Base-by-base conservation (phyloP, 1,140 invertebrate species). In the Camponotus floridanus region DNA sequence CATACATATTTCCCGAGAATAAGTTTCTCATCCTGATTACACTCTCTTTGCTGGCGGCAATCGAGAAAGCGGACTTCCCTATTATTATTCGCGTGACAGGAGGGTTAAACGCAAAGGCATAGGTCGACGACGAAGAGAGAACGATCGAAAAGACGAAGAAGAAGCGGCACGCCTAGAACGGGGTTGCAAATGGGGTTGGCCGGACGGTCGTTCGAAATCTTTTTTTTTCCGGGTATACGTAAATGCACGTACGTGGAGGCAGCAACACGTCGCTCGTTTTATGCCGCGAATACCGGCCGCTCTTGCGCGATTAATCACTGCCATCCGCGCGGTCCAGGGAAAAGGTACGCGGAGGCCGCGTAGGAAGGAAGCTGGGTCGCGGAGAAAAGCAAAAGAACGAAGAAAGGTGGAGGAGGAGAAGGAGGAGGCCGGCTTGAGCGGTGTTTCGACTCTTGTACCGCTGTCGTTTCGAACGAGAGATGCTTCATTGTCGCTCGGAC, bases 231-330 rank as follows among this genome's bases (percentile, higher is more conserved):
- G 55, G 36, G 21, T 91, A 62, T 88, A 88, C 73, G 68, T 86
- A 85, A 80, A 79, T 86, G 9, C 18, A 51, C 15, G 15, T 51
- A 88, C 45, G 76, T 61, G 78, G 88, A 64, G 33, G 65, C 33
- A 67, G 81, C 90, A 91, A 90, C 90, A 89, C 86, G 88, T 91
- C 86, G 90, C 85, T 91, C 80, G 86, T 91, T 91, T 90, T 87
- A 86, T 83, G 79, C 76, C 70, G 83, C 85, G 78, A 86, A 90
- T 87, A 88, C 89, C 81, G 86, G 86, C 86, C 88, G 83, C 85
- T 84, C 85, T 91, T 80, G 87, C 91, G 83, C 86, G 88, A 89
- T 91, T 92, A 92, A 91, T 88, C 91, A 91, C 89, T 90, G 91
- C 89, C 88, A 85, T 84, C 85, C 62, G 68, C 76, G 55, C 39